These are phyloP conservation scores for Mayetiola destructor DNA, from an alignment of 2,888 invertebrate species.

Conservation along the genomic window DNA sequence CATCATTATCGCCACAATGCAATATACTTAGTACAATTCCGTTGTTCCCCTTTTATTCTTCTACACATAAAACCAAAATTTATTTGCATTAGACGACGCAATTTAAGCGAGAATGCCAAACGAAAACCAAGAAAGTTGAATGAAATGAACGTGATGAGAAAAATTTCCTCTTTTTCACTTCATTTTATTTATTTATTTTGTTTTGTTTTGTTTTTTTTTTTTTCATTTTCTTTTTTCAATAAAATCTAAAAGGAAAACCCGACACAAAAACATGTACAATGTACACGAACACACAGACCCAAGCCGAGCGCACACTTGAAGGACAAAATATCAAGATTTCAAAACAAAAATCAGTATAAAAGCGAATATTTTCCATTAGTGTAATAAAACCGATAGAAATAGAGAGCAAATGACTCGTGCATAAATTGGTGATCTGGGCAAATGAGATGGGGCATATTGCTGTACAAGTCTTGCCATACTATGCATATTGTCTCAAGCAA, in stretches of 20 bases:
- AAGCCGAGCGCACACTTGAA: neutral
- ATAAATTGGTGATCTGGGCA: too few species aligned
- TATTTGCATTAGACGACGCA: neutral
- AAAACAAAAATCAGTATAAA: neutral
- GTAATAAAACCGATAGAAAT: neutral
- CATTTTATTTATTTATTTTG: neutral
- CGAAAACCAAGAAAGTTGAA: too few species aligned
- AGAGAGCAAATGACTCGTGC: constrained; percentile 3
- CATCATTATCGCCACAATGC: constrained; percentile 10
- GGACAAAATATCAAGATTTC: neutral
- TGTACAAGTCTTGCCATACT: neutral
- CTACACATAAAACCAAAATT: neutral
- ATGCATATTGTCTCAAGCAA: neutral
- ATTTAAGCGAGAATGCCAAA: neutral
- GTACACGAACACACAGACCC: neutral
- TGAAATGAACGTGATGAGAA: neutral
- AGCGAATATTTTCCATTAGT: neutral
- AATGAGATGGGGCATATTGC: neutral
- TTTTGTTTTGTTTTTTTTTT: neutral
- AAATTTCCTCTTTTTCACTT: neutral
- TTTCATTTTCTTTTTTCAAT: neutral
- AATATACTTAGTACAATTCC: neutral
- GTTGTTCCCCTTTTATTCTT: neutral
- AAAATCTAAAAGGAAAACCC: neutral
- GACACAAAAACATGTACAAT: neutral